Evolutionary conservation across 2,113 vertebrate genomes (phyloP), one percentile per base, ranked within the genome.

Genomic region (Mesitornis unicolor): DNA sequence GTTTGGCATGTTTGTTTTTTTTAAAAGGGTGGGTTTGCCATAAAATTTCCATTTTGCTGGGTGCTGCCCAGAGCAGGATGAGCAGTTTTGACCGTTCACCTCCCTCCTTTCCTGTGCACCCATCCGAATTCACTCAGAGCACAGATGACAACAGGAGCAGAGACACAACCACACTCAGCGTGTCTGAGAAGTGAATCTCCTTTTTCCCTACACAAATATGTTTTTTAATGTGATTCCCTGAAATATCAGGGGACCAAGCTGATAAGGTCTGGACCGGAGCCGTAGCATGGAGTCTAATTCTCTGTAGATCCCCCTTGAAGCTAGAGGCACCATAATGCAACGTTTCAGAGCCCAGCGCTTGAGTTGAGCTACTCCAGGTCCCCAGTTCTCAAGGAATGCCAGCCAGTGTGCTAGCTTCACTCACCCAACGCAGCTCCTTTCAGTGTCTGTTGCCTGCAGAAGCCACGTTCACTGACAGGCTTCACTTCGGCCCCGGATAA

Each of bases 271-370:
- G 59, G 45, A 18, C 4, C 8, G 14, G 73, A 59, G 17, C 43
- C n/a, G 14, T 9, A 42, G 26, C 18, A 6, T 60, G 47, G 42
- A 15, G 1, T 54, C n/a, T 65, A 16, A 45, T 3, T 45, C 83
- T 19, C 1, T 1, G 20, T 13, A 22, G 29, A 8, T 6, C 19
- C 29, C 8, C 36, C 10, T 2, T 29, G 43, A 13, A 56, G 33
- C 42, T 1, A 22, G 10, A 48, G 38, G 25, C 59, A 28, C 13
- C 33, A 0, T 18, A 16, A 3, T 1, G 0, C 43, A 15, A 18
- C 26, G 0, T 15, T 11, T 17, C 20, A n/a, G 57, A 80, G 65
- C 51, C 43, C 16, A 38, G 28, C 0, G 13, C 67, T 83, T 1
- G 0, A 17, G 47, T 5, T 1, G 5, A 64, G 33, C 15, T 31